Evolutionary conservation across 2,888 invertebrate species (phyloP), one percentile per base, ranked within the genome.

Genomic region (Agrilus cyanescens): DNA sequence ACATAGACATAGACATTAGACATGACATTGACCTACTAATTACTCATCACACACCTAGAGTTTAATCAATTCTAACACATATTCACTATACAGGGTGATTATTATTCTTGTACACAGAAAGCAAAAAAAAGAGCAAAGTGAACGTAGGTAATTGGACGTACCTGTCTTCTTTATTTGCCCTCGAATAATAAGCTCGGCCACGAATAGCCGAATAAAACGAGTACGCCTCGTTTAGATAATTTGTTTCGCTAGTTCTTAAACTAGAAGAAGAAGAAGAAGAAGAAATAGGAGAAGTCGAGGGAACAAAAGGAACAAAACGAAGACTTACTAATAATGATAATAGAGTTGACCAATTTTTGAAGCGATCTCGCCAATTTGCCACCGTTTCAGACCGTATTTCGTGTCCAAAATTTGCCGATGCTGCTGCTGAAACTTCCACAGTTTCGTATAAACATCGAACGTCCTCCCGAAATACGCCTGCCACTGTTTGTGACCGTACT

Each of bases 341-440:
- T 96, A 96, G 25, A 96, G 81, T 70, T 96, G 96, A 52, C 96
- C 96, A 63, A 96, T 96, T 74, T 96, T 96, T 41, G 94, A 95
- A 38, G 95, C 96, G 52, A 96, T 94, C 71, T 96, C 96, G 41
- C 96, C 96, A 56, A 96, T 95, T 70, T 96, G 96, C 95, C 96
- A 96, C 55, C 96, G 72, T 63, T 96, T 95, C 57, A 96, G 73
- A 29, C 91, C 93, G 68, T 95, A 96, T 68, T 93, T 91, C 49
- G 79, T 79, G 66, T 96, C 94, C 54, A 96, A 73, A 48, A 91
- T 76, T 66, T 81, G 79, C 69, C 94, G 80, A 69, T 96, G 93
- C 64, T 93, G 91, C 65, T 96, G 95, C 68, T 96, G 96, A 66
- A 91, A 96, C 69, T 95, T 95, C 96, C 96, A 96, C 45, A 96